phyloP scores from a whole-genome alignment of 2,888 invertebrate genomes.

The Gymnosoma rotundatum region DNA sequence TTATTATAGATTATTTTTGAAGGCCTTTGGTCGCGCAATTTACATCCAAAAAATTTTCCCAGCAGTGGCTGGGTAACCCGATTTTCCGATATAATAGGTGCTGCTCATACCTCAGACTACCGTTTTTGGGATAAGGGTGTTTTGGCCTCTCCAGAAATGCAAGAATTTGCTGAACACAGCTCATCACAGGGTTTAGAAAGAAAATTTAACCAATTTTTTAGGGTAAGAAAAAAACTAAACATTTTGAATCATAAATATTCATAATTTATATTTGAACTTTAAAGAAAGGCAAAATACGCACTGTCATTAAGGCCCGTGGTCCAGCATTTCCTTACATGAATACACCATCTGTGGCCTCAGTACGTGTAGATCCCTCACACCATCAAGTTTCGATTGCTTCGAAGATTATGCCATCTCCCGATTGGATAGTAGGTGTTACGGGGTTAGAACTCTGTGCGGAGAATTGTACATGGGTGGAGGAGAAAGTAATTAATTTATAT shows the following conservation, averaged over 20 bases:
- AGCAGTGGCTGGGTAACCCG: constrained; percentile 92
- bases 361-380: constrained; percentile 94
- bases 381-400: constrained; percentile 97
- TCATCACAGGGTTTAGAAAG: constrained; percentile 94
- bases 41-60: constrained; percentile 98
- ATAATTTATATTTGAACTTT: constrained; percentile 53
- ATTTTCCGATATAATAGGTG: constrained; percentile 98
- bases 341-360: constrained; percentile 91
- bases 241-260: background rate
- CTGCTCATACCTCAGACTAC: constrained; percentile 92
- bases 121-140: constrained; percentile 97
- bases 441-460: constrained; percentile 93
- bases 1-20: constrained; percentile 89
- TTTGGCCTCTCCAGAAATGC: constrained; percentile 92
- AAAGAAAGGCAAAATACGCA: constrained; percentile 91
- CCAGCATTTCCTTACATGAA: constrained; percentile 93
- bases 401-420: constrained; percentile 98
- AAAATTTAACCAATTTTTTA: constrained; percentile 91
- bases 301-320: constrained; percentile 96
- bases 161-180: constrained; percentile 97
- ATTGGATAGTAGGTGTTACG: constrained; percentile 98
- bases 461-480: constrained; percentile 95
- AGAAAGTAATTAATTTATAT: constrained; percentile 91
- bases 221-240: constrained; percentile 61
- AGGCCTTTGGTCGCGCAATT: constrained; percentile 96